Conservation (phyloP, 2,888 invertebrate genomes). For the Tuberolachnus salignus region DNA sequence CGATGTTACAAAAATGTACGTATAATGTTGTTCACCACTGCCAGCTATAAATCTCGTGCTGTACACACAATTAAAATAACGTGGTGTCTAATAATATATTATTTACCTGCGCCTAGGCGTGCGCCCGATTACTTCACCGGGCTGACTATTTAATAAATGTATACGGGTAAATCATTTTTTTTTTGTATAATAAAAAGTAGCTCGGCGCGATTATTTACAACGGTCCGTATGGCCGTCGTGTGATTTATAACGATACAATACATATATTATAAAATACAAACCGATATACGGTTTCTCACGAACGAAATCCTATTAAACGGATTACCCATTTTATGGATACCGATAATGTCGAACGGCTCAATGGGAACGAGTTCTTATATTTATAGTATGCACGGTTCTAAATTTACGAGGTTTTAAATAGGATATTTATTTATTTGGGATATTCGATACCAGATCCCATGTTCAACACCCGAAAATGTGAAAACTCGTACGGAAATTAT, state of each 20-base stretch:
- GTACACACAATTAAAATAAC: not conserved
- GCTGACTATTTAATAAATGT: not conserved
- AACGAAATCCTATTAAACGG: not conserved
- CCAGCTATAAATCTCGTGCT: not conserved
- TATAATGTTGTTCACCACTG: not conserved
- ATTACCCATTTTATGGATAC: not conserved
- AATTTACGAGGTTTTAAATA: not conserved
- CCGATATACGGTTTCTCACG: not conserved
- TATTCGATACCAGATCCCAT: too few species aligned
- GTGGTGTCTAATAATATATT: not conserved
- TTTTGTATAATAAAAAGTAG: conserved; percentile 6
- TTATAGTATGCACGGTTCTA: not conserved
- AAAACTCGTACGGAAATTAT: too few species aligned
- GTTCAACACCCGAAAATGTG: not conserved
- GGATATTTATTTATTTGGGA: too few species aligned
- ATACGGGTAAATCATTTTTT: not conserved
- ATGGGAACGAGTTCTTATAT: not conserved
- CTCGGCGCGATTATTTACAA: not conserved
- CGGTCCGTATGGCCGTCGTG: not conserved
- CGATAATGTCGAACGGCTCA: not conserved
- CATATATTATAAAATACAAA: not conserved
- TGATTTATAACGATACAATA: not conserved
- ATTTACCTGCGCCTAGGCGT: not conserved
- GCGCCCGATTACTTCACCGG: not conserved
- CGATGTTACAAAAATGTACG: not conserved